Conservation (phyloP, 2,113 vertebrate genomes). For the Psittacula cyanocephala region DNA sequence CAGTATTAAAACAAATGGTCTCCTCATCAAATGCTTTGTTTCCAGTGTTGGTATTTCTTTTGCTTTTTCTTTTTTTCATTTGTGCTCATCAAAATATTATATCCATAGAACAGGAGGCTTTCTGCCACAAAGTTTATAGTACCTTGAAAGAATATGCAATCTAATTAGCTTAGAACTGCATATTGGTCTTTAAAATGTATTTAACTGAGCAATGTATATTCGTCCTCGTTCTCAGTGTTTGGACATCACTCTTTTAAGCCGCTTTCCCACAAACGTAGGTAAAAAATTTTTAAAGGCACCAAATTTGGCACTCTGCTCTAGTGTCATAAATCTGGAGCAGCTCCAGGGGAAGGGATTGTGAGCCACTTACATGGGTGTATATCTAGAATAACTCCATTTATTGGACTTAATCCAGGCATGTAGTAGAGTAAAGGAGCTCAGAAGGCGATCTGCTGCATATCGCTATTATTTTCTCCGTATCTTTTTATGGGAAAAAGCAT, state of each 20-base stretch:
- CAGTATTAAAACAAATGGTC: neutral
- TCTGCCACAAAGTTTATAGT: neutral
- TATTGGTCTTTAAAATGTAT: neutral
- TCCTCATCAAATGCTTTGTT: neutral
- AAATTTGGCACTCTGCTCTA: neutral
- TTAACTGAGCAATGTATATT: neutral
- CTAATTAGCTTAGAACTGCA: neutral
- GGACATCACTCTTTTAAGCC: neutral
- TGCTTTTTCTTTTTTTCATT: neutral
- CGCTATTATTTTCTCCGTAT: neutral
- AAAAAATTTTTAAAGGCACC: constrained; percentile 9
- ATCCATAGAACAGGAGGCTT: neutral
- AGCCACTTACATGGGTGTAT: constrained; percentile 49
- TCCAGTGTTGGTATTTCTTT: neutral
- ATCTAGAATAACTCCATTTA: constrained; percentile 50
- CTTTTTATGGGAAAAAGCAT: neutral
- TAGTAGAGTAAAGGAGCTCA: constrained; percentile 33
- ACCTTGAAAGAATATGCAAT: neutral
- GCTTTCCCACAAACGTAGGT: neutral
- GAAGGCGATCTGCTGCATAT: neutral
- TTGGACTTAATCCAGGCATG: constrained; percentile 45
- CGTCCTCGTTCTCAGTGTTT: neutral
- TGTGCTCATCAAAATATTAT: neutral
- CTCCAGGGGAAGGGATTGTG: constrained; percentile 37
- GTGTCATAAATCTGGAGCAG: constrained; percentile 20